These are phyloP conservation scores for Hoplostethus atlanticus DNA, from an alignment of 2,797 vertebrate species.

Conservation along the genomic window DNA sequence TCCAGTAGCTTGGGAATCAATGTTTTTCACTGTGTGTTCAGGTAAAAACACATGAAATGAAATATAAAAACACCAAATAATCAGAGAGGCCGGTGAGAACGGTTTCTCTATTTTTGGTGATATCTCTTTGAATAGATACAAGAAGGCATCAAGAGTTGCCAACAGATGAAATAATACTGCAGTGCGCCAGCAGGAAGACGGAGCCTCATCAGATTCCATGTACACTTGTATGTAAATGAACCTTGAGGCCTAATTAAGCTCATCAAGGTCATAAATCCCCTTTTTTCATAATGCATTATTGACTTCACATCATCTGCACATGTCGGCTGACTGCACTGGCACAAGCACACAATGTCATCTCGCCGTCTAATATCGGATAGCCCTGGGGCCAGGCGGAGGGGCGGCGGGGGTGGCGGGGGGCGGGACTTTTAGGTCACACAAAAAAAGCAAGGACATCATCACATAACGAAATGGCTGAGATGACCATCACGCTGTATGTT, in stretches of 20 bases:
- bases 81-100: slow-evolving; percentile 15
- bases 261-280: slow-evolving; percentile 84
- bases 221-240: slow-evolving; percentile 84
- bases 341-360: slow-evolving; percentile 84
- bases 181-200: slow-evolving; percentile 55
- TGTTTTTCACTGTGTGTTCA: slow-evolving; percentile 41
- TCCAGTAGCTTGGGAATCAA: slow-evolving; percentile 19
- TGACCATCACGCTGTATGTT: slow-evolving; percentile 66
- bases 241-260: slow-evolving; percentile 87
- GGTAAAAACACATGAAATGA: slow-evolving; percentile 24
- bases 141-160: slow-evolving; percentile 43
- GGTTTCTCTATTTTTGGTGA: slow-evolving; percentile 7
- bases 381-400: slow-evolving; percentile 70
- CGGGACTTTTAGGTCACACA: slow-evolving; percentile 76
- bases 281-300: slow-evolving; percentile 85
- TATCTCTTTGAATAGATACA: slow-evolving; percentile 34
- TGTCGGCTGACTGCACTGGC: slow-evolving; percentile 81
- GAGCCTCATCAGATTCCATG: slow-evolving; percentile 74
- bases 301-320: slow-evolving; percentile 84
- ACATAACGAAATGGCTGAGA: slow-evolving; percentile 68
- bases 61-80: not conserved
- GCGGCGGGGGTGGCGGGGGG: slow-evolving; percentile 4
- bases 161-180: slow-evolving; percentile 54
- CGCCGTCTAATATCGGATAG: slow-evolving; percentile 83
- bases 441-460: slow-evolving; percentile 82